These are phyloP conservation scores for Parapsyche elsis DNA, from an alignment of 1,140 invertebrate genomes.

Conservation along the genomic window DNA sequence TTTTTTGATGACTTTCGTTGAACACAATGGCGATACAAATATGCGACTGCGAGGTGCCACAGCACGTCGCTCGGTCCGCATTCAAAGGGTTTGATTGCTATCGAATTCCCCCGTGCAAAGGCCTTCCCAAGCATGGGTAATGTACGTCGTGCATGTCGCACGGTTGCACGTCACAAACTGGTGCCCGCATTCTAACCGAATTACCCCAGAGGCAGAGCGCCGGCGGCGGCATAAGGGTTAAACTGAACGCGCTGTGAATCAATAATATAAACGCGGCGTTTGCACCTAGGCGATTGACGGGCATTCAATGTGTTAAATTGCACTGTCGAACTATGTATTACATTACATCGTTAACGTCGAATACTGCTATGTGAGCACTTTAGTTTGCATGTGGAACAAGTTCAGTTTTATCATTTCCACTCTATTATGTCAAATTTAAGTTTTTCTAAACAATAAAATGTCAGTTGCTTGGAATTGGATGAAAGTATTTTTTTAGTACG, in stretches of 20 bases:
- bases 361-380: no score
- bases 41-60: neutral
- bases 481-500: no score
- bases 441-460: no score
- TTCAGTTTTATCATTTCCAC: no score
- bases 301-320: neutral
- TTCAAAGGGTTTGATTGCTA: neutral
- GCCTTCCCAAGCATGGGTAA: neutral
- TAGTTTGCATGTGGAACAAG: no score
- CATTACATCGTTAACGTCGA: no score
- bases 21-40: no score
- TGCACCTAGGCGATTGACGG: neutral
- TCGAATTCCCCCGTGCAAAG: neutral
- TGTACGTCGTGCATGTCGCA: neutral
- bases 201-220: neutral
- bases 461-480: no score
- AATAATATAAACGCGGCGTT: neutral
- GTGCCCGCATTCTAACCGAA: conserved; percentile 5
- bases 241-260: neutral
- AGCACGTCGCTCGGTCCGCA: neutral
- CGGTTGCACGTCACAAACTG: conserved; percentile 12
- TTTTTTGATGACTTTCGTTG: no score
- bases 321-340: neutral
- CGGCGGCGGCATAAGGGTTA: neutral
- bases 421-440: no score